A percentile compares a stretch with the other conserved stretches of the same genome.
Evolutionary conservation across 1,140 invertebrate species (phyloP).

Genomic region (Mizuhopecten yessoensis): DNA sequence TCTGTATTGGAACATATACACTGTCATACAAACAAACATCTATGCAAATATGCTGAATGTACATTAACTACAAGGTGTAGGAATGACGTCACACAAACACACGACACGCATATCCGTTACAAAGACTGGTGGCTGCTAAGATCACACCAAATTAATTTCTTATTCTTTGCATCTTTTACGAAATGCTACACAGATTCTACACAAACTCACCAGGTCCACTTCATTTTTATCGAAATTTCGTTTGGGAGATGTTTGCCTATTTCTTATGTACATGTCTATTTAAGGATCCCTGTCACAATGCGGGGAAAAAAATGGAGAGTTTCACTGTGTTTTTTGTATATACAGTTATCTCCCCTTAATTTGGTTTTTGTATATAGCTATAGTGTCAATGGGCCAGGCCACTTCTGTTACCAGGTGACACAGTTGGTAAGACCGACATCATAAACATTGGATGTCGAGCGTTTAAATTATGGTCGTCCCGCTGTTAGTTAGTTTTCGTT

Average conservation of each 20-base stretch:
- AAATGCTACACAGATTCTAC: background rate
- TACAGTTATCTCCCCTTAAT: too few relatives aligned
- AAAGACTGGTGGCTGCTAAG: background rate
- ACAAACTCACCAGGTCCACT: too few relatives aligned
- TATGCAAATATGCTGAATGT: conserved; percentile 27
- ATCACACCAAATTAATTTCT: conserved; percentile 34
- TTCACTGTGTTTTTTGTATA: too few relatives aligned
- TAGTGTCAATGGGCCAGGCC: too few relatives aligned
- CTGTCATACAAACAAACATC: conserved; percentile 15
- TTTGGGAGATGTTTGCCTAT: background rate
- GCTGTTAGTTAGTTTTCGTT: too few relatives aligned
- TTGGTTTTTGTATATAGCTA: too few relatives aligned
- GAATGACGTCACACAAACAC: conserved; percentile 31
- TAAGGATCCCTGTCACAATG: too few relatives aligned
- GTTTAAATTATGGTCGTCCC: too few relatives aligned
- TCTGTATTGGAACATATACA: background rate
- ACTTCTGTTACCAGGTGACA: too few relatives aligned
- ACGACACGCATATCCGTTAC: conserved; percentile 14
- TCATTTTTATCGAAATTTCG: background rate
- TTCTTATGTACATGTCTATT: background rate
- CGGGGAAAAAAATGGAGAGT: too few relatives aligned
- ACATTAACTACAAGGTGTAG: conserved; percentile 27
- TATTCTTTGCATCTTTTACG: background rate
- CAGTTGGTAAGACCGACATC: too few relatives aligned
- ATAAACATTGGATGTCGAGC: too few relatives aligned